Evolutionary conservation across 2,888 invertebrate genomes (phyloP).

Genomic region (Drosophila quinaria): DNA sequence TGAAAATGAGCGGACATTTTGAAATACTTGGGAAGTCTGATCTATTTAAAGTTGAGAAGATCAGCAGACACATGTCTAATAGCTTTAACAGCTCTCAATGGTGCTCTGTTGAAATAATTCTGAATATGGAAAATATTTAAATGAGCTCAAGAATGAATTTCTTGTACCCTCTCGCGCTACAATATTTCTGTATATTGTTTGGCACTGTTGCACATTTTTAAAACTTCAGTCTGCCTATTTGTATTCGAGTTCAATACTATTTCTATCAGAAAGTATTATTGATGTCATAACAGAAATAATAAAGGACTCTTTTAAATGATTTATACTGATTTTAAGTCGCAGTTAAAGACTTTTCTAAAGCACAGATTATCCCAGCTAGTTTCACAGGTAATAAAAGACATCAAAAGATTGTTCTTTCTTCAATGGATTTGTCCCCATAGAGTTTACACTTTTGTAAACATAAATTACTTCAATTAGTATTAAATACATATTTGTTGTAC

Average conservation of each 20-base stretch:
- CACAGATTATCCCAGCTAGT: not conserved
- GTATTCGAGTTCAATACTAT: too few relatives aligned
- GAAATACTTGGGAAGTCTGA: not conserved
- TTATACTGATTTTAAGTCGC: too few relatives aligned
- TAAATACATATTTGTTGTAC: conserved; percentile 67
- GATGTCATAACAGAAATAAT: too few relatives aligned
- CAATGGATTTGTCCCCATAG: conserved; percentile 4
- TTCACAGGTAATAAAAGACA: not conserved
- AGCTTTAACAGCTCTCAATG: not conserved
- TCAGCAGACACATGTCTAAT: not conserved
- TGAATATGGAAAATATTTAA: not conserved
- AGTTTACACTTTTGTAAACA: not conserved
- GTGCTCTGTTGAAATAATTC: not conserved
- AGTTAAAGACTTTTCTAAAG: not conserved
- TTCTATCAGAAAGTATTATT: too few relatives aligned
- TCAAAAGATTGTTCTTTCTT: not conserved
- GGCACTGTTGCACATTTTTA: too few relatives aligned
- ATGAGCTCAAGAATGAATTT: not conserved
- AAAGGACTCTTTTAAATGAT: too few relatives aligned
- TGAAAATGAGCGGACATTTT: not conserved
- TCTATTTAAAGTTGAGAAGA: not conserved
- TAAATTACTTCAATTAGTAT: conserved; percentile 1
- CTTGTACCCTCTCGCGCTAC: not conserved
- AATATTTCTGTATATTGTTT: too few relatives aligned
- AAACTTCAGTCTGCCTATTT: too few relatives aligned